Evolutionary conservation across 2,797 vertebrate genomes (phyloP).

Genomic region (Xenopus petersii): DNA sequence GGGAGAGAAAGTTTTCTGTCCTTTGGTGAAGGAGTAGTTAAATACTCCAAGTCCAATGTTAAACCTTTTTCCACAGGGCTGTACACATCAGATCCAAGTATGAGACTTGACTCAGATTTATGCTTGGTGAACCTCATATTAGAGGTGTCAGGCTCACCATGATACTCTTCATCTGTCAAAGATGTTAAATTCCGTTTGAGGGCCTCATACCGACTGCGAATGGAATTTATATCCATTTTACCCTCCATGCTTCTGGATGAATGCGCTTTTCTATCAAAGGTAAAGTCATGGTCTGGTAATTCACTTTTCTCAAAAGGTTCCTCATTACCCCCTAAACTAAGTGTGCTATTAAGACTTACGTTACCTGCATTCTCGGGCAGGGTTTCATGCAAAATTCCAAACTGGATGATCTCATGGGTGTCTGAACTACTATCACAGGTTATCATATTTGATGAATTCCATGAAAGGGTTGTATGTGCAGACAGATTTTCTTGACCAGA

Average conservation of each 20-base stretch:
- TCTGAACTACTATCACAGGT: conserved; percentile 21
- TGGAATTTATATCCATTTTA: conserved; percentile 31
- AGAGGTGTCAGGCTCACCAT: conserved; percentile 26
- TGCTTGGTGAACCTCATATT: conserved; percentile 18
- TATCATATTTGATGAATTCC: conserved; percentile 17
- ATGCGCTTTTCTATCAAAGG: background rate
- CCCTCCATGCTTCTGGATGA: conserved; percentile 10
- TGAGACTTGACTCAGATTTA: conserved; percentile 1
- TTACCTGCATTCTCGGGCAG: conserved; percentile 54
- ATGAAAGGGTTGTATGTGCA: background rate
- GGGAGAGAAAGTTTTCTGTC: conserved; percentile 51
- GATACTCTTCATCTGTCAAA: conserved; percentile 33
- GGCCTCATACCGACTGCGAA: conserved; percentile 31
- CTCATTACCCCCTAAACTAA: conserved; percentile 22
- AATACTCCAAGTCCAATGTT: conserved; percentile 47
- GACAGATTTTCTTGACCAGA: conserved; percentile 5
- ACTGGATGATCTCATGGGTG: background rate
- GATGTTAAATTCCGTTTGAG: conserved; percentile 45
- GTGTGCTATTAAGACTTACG: conserved; percentile 35
- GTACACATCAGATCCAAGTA: conserved; percentile 1
- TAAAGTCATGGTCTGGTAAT: background rate
- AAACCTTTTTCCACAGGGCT: conserved; percentile 29
- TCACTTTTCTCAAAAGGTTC: conserved; percentile 26
- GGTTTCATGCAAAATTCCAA: conserved; percentile 58
- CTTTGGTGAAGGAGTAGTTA: conserved; percentile 29